Conservation (phyloP, 2,797 vertebrate species). For the Diplodus sargus region DNA sequence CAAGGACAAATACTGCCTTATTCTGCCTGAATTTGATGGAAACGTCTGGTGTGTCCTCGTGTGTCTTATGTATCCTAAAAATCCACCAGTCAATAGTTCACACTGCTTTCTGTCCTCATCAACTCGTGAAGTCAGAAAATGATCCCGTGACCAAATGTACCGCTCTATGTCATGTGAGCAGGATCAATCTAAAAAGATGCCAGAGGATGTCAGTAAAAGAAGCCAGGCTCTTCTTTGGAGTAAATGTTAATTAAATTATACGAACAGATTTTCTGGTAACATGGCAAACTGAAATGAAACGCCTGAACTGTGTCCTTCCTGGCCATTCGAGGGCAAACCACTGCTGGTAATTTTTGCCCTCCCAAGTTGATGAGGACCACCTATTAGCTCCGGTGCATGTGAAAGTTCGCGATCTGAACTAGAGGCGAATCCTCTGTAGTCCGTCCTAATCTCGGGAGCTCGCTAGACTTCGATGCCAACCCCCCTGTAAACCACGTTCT, state of each 20-base stretch:
- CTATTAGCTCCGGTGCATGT: not conserved
- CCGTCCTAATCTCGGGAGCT: not conserved
- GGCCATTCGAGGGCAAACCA: not conserved
- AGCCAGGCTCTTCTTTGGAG: constrained; percentile 34
- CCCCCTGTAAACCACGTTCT: not conserved
- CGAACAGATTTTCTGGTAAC: constrained; percentile 1
- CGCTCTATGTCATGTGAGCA: constrained; percentile 3
- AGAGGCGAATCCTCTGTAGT: not conserved
- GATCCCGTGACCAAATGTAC: constrained; percentile 44
- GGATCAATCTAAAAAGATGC: constrained; percentile 23
- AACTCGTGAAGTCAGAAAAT: not conserved
- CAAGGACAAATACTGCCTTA: constrained; percentile 16
- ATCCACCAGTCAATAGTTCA: not conserved
- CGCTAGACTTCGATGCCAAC: not conserved
- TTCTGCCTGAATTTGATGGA: constrained; percentile 8
- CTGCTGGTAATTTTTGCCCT: not conserved
- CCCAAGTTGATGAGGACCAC: not conserved
- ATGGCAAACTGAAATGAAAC: constrained; percentile 4
- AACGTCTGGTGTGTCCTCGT: not conserved
- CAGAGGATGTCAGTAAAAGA: constrained; percentile 49
- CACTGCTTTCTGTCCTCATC: constrained; percentile 13
- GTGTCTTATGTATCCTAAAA: constrained; percentile 3
- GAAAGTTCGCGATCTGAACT: not conserved
- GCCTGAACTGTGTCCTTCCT: not conserved
- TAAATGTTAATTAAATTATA: constrained; percentile 32